Evolutionary conservation across 2,113 vertebrate species (phyloP).

Genomic region (Sminthopsis crassicaudata): DNA sequence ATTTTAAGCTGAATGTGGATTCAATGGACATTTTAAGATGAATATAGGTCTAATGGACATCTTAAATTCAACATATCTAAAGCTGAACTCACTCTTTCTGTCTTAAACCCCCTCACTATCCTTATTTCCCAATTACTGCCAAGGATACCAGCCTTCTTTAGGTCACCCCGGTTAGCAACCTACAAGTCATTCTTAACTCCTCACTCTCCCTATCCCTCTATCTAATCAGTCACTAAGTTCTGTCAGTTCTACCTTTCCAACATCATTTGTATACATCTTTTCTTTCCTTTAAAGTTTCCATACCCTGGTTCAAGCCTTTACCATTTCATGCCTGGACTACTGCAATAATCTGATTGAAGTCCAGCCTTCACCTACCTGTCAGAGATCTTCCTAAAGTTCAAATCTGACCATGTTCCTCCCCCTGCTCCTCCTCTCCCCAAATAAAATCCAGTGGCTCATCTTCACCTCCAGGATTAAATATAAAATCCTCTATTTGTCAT

Average conservation of each 20-base stretch:
- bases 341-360: too few species aligned
- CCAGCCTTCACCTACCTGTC: too few species aligned
- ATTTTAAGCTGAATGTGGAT: too few species aligned
- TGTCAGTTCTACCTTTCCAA: neutral
- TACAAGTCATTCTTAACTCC: neutral
- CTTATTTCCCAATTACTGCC: neutral
- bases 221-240: neutral
- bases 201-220: neutral
- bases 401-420: too few species aligned
- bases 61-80: too few species aligned
- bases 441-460: neutral
- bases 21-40: too few species aligned
- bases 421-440: too few species aligned
- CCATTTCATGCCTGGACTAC: neutral
- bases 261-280: neutral
- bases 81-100: too few species aligned
- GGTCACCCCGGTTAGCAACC: neutral
- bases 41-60: too few species aligned
- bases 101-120: neutral
- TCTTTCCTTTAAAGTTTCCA: neutral
- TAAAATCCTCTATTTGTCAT: neutral
- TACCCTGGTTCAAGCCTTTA: neutral
- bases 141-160: neutral
- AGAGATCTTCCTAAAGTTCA: too few species aligned
- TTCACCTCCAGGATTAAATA: neutral